These are phyloP conservation scores for Uropetala carovei DNA, from an alignment of 2,888 invertebrate species.

Conservation along the genomic window DNA sequence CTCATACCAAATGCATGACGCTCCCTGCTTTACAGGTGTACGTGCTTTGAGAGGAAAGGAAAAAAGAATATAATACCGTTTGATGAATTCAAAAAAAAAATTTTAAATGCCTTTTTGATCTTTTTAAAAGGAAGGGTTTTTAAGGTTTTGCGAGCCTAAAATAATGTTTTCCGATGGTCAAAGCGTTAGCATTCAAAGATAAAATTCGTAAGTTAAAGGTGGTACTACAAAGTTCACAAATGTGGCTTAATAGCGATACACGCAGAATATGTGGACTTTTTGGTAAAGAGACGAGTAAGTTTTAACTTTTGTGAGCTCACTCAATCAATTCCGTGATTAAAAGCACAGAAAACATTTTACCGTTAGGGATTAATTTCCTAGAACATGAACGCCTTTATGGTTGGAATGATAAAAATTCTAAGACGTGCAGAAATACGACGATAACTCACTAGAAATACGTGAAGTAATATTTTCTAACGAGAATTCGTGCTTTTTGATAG, in stretches of 20 bases:
- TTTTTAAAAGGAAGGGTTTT: conserved; percentile 52
- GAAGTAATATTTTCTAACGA: no score
- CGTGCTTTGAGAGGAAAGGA: conserved; percentile 45
- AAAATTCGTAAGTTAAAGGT: conserved; percentile 50
- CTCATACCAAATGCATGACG: conserved; percentile 62
- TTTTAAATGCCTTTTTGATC: conserved; percentile 26
- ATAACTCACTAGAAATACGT: no score
- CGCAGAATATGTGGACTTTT: conserved; percentile 33
- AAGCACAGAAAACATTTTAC: no score
- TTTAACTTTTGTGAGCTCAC: not conserved
- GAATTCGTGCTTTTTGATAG: no score
- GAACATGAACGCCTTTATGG: no score
- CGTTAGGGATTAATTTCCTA: no score
- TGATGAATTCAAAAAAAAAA: conserved; percentile 46
- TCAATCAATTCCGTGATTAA: no score
- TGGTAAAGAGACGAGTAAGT: conserved; percentile 12
- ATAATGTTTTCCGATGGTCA: conserved; percentile 37
- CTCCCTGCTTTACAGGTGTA: conserved; percentile 58
- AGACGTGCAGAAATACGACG: no score
- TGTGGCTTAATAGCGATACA: conserved; percentile 51
- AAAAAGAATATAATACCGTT: conserved; percentile 41
- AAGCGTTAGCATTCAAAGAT: conserved; percentile 47
- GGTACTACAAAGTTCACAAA: conserved; percentile 17
- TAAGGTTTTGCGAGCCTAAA: conserved; percentile 26
- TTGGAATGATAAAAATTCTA: no score